Conservation (phyloP, 2,888 invertebrate species). For the Sussaba pulchella region DNA sequence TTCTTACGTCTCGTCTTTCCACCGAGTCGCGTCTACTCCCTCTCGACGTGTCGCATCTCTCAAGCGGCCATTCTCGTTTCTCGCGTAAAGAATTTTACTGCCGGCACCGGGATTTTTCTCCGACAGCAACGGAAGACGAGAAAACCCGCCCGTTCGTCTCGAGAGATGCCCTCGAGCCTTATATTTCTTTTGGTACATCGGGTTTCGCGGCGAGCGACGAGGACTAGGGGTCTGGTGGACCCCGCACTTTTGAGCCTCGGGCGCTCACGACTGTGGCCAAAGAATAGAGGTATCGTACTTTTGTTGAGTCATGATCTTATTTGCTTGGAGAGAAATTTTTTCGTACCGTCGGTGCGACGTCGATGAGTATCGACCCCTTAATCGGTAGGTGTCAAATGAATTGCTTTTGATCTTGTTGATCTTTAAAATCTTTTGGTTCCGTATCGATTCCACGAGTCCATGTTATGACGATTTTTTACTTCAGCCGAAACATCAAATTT, state of each 20-base stretch:
- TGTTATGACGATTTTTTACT: too few species aligned
- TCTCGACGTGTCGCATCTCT: conserved; percentile 62
- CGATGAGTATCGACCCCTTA: too few species aligned
- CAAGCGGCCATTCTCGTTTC: conserved; percentile 64
- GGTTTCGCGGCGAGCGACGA: neutral
- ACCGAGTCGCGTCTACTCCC: conserved; percentile 10
- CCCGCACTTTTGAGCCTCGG: neutral
- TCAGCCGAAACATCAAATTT: too few species aligned
- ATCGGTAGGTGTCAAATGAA: too few species aligned
- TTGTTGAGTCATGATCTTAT: neutral
- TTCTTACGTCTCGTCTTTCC: neutral
- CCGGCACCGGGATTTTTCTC: conserved; percentile 65
- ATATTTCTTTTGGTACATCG: conserved; percentile 40
- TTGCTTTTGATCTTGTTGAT: too few species aligned
- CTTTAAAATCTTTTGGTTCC: too few species aligned
- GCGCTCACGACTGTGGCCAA: conserved; percentile 19
- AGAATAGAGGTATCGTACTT: neutral
- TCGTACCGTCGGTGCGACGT: too few species aligned
- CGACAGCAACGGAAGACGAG: conserved; percentile 56
- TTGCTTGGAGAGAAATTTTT: neutral
- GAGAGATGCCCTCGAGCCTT: conserved; percentile 57
- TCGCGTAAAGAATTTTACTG: conserved; percentile 67
- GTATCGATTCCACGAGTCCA: too few species aligned
- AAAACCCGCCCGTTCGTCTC: conserved; percentile 53
- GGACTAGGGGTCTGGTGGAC: neutral